Percentiles rank a stretch among this genome's conserved stretches.
These are phyloP conservation scores for Amblyopsis rosae DNA, from an alignment of 2,113 vertebrate genomes.

Conservation along the genomic window DNA sequence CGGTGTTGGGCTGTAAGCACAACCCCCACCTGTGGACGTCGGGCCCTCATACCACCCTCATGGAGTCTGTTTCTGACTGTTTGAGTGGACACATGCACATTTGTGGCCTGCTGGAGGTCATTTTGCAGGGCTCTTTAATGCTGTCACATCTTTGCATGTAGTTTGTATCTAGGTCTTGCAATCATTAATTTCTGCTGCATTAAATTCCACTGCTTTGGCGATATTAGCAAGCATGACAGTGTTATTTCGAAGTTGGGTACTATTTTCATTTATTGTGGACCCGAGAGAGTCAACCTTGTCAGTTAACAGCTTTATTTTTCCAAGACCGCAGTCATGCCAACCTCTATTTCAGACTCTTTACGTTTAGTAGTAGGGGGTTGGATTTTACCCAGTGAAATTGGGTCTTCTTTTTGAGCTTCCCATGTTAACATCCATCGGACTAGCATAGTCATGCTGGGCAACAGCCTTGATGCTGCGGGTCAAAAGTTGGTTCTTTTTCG, in stretches of 20 bases:
- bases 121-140: neutral
- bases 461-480: neutral
- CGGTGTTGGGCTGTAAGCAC: no score
- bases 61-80: no score
- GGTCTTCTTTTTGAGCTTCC: neutral
- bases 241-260: neutral
- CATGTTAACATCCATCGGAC: neutral
- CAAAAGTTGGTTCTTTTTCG: neutral
- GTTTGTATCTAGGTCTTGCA: neutral
- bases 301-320: constrained; percentile 8
- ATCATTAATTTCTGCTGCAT: neutral
- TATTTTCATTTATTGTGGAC: no score
- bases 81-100: no score
- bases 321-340: neutral
- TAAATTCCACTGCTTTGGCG: neutral
- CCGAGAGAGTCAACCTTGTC: neutral
- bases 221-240: neutral
- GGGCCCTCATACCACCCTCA: no score
- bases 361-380: neutral
- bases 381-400: neutral
- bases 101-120: no score
- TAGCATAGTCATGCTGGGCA: neutral
- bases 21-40: no score
- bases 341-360: neutral
- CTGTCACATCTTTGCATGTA: neutral